Evolutionary conservation across 2,113 vertebrate genomes (phyloP).

Genomic region (Himantopus leucocephalus): DNA sequence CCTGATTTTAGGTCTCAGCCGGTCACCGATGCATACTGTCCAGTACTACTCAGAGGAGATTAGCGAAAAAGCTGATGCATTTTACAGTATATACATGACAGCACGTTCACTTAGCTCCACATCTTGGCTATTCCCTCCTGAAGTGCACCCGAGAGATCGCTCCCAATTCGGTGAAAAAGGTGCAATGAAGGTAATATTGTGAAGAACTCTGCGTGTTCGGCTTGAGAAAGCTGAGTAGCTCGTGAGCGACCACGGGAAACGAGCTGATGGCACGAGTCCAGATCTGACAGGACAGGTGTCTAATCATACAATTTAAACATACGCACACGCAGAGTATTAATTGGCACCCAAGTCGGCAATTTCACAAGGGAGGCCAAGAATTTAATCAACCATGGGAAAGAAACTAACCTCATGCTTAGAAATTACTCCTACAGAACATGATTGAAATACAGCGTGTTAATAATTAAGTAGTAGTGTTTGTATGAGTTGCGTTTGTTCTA

Average conservation of each 20-base stretch:
- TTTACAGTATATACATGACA: background rate
- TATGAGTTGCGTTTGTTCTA: background rate
- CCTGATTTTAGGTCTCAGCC: background rate
- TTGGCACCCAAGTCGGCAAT: conserved; percentile 38
- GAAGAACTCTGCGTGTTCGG: background rate
- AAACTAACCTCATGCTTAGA: background rate
- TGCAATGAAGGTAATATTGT: background rate
- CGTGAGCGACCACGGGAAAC: background rate
- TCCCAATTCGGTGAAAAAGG: background rate
- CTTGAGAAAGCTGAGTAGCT: background rate
- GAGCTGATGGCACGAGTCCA: conserved; percentile 13
- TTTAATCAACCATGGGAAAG: conserved; percentile 50
- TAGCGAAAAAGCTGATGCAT: background rate
- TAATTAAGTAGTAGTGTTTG: background rate
- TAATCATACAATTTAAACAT: conserved; percentile 39
- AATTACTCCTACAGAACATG: background rate
- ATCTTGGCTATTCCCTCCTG: background rate
- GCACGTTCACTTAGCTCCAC: background rate
- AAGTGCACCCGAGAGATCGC: background rate
- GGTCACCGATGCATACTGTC: background rate
- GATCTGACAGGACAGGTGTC: conserved; percentile 45
- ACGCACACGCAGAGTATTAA: conserved; percentile 33
- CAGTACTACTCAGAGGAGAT: background rate
- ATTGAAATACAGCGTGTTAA: background rate
- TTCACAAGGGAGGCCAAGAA: conserved; percentile 56